A percentile compares a stretch with the other conserved stretches of the same genome.
Conservation (phyloP, 2,797 vertebrate genomes). For the Oryzias dopingdopingensis region DNA sequence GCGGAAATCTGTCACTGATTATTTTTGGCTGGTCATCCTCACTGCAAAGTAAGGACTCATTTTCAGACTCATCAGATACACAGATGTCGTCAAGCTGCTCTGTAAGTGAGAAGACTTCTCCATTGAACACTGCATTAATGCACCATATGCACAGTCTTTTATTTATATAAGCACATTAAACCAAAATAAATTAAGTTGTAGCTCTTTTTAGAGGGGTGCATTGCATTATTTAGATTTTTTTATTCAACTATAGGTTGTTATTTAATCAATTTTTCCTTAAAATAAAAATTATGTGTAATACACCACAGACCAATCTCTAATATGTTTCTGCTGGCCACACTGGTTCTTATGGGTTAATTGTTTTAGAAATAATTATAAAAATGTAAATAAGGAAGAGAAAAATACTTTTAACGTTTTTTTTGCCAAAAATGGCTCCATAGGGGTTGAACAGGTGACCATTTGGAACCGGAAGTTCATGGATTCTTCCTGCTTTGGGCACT, state of each 20-base stretch:
- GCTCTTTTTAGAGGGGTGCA: no score
- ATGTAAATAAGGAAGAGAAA: not conserved
- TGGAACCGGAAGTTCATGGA: constrained; percentile 22
- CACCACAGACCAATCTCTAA: no score
- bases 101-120: constrained; percentile 63
- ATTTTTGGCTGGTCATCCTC: constrained; percentile 60
- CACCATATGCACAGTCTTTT: constrained; percentile 41
- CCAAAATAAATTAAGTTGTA: constrained; percentile 29
- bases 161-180: constrained; percentile 21
- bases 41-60: constrained; percentile 51
- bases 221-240: no score
- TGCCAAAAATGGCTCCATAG: not conserved
- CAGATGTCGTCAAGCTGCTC: constrained; percentile 81
- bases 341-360: no score
- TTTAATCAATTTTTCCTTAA: no score
- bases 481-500: not conserved
- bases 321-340: no score
- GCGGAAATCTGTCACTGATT: constrained; percentile 54
- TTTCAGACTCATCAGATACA: constrained; percentile 75
- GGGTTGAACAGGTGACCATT: not conserved
- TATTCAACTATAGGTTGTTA: no score
- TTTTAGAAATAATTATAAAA: no score
- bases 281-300: no score
- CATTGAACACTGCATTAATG: constrained; percentile 54
- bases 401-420: not conserved